A percentile compares a stretch with the other conserved stretches of the same genome.
These are phyloP conservation scores for Hoplostethus atlanticus DNA, from an alignment of 2,797 vertebrate genomes.

Conservation along the genomic window DNA sequence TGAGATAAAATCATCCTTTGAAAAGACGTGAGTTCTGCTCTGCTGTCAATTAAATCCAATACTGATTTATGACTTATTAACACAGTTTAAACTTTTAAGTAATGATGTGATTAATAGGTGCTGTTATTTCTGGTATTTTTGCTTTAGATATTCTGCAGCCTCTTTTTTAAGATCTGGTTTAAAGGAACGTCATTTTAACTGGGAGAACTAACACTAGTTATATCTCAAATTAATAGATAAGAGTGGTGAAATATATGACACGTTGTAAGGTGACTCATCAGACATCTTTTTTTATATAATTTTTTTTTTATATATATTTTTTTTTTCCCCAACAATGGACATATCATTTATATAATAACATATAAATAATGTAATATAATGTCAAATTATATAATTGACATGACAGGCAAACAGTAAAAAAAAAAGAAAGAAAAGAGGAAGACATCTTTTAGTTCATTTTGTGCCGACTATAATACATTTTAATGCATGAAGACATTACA, in stretches of 20 bases:
- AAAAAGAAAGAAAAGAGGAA: too few species aligned
- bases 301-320: too few species aligned
- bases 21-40: neutral
- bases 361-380: too few species aligned
- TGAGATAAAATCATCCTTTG: slow-evolving; percentile 27
- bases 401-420: too few species aligned
- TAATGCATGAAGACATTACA: slow-evolving; percentile 1
- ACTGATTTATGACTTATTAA: slow-evolving; percentile 5
- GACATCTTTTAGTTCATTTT: neutral
- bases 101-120: slow-evolving; percentile 15
- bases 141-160: neutral
- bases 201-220: neutral
- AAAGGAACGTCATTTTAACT: neutral
- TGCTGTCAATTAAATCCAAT: too few species aligned
- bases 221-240: neutral
- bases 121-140: neutral
- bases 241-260: neutral
- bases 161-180: neutral
- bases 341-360: too few species aligned
- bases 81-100: neutral
- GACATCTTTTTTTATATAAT: neutral
- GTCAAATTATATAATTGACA: too few species aligned
- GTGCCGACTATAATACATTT: neutral
- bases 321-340: too few species aligned
- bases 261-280: slow-evolving; percentile 3